phyloP scores from a whole-genome alignment of 2,797 vertebrate species.

The Rachycentron canadum region DNA sequence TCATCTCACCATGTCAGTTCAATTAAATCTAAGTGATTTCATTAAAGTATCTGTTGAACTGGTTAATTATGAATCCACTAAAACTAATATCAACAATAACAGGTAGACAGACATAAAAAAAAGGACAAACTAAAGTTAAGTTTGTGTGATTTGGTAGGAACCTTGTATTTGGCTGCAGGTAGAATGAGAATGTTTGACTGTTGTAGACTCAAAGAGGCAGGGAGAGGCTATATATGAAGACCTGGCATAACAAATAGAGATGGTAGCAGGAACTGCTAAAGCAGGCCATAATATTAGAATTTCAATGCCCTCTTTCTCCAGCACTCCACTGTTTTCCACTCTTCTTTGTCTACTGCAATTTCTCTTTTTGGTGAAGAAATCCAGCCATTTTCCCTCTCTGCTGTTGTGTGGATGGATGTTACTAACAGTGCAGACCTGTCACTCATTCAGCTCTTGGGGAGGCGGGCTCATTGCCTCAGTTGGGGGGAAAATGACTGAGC shows the following conservation, averaged over 20 bases:
- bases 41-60: not conserved
- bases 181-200: slow-evolving; percentile 20
- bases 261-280: slow-evolving; percentile 18
- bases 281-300: slow-evolving; percentile 26
- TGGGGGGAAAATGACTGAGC: slow-evolving; percentile 72
- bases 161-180: not conserved
- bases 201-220: slow-evolving; percentile 22
- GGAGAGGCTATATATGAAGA: slow-evolving; percentile 6
- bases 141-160: slow-evolving; percentile 5
- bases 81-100: not conserved
- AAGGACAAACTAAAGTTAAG: not conserved
- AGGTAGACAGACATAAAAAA: slow-evolving; percentile 7
- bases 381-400: slow-evolving; percentile 43
- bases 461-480: slow-evolving; percentile 67
- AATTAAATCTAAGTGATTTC: not conserved
- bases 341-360: slow-evolving; percentile 47
- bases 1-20: not conserved
- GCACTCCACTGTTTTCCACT: not conserved
- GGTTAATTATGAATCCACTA: not conserved
- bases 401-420: slow-evolving; percentile 70
- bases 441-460: slow-evolving; percentile 77
- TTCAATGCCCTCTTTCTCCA: slow-evolving; percentile 23
- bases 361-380: slow-evolving; percentile 51
- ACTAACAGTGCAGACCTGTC: slow-evolving; percentile 78
- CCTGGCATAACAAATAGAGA: slow-evolving; percentile 38